Evolutionary conservation across 2,113 vertebrate species (phyloP).

Genomic region (Dolichotis patagonum): DNA sequence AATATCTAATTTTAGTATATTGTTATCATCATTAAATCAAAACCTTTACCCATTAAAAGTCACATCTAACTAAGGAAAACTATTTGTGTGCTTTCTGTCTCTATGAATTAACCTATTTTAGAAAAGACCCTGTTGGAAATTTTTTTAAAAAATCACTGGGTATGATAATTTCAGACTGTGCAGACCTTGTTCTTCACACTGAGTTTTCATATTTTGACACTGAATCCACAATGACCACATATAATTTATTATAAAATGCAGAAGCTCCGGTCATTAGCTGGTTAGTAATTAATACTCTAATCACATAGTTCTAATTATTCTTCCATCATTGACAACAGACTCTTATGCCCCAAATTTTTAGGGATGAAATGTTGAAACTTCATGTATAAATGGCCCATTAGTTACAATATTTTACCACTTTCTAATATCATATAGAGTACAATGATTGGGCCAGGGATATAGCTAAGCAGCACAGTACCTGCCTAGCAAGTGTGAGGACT

Average conservation of each 20-base stretch:
- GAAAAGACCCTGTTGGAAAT: neutral
- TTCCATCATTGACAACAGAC: neutral
- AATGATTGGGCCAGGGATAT: too few species aligned
- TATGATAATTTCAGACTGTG: neutral
- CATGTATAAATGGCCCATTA: neutral
- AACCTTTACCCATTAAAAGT: neutral
- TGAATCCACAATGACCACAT: constrained; percentile 12
- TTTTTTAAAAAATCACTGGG: neutral
- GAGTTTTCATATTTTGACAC: neutral
- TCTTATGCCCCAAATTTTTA: constrained; percentile 32
- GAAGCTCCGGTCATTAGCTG: constrained; percentile 9
- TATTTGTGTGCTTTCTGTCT: neutral
- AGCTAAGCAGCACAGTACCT: too few species aligned
- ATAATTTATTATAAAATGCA: constrained; percentile 23
- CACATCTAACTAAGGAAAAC: neutral
- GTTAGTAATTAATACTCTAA: constrained; percentile 46
- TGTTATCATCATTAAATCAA: neutral
- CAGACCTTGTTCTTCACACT: neutral
- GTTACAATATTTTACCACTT: constrained; percentile 42
- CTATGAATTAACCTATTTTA: neutral
- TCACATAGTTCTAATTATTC: constrained; percentile 34
- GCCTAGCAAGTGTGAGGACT: too few species aligned
- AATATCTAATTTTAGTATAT: neutral
- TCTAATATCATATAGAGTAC: neutral
- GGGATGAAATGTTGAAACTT: constrained; percentile 4